Evolutionary conservation across 1,140 invertebrate species (phyloP).

Genomic region (Bicyclus anynana): DNA sequence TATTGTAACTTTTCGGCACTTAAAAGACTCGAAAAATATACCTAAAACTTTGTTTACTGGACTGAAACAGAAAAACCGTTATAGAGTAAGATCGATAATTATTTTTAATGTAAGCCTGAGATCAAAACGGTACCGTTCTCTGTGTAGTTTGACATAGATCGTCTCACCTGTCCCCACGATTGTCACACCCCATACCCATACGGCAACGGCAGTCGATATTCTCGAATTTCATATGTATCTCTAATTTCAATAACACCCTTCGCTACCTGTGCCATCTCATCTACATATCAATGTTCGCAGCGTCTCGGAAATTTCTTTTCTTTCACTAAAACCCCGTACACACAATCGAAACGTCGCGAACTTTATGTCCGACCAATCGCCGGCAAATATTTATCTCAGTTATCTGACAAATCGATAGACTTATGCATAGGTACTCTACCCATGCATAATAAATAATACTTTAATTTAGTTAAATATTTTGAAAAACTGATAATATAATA

Average conservation of each 20-base stretch:
- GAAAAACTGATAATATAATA: too few relatives aligned
- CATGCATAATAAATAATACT: too few relatives aligned
- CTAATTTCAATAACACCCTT: conserved; percentile 73
- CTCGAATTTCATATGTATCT: conserved; percentile 67
- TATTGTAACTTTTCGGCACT: too few relatives aligned
- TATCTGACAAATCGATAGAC: not conserved
- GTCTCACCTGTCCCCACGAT: conserved; percentile 40
- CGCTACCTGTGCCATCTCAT: conserved; percentile 68
- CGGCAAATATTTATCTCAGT: not conserved
- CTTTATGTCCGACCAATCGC: not conserved
- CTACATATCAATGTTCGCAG: conserved; percentile 69
- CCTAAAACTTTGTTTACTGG: too few relatives aligned
- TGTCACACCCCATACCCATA: conserved; percentile 26
- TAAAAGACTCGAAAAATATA: too few relatives aligned
- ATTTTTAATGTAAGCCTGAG: not conserved
- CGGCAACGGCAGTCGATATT: conserved; percentile 46
- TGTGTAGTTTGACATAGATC: conserved; percentile 1
- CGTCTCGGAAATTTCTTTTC: conserved; percentile 67
- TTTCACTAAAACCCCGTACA: conserved; percentile 47
- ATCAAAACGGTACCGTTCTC: not conserved
- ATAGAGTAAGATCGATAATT: too few relatives aligned
- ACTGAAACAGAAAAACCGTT: too few relatives aligned
- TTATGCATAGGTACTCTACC: too few relatives aligned
- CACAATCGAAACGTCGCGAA: not conserved
- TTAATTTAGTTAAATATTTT: too few relatives aligned